phyloP scores from a whole-genome alignment of 2,888 invertebrate genomes.

The Cheilosia vernalis region DNA sequence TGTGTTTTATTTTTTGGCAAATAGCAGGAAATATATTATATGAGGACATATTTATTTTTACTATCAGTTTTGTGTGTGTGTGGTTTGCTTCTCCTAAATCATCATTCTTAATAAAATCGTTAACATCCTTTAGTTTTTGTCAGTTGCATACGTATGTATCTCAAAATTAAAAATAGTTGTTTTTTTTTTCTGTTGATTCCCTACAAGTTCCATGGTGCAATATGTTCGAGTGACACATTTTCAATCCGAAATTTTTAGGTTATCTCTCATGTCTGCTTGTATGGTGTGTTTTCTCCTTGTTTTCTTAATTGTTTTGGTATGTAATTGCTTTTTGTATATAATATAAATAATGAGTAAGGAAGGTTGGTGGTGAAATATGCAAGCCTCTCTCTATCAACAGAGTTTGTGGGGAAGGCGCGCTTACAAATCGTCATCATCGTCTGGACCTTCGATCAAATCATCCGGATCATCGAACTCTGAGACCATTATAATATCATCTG shows the following conservation, averaged over 20 bases:
- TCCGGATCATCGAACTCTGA: slow-evolving; percentile 79
- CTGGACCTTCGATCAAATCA: slow-evolving; percentile 80
- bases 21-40: slow-evolving; percentile 68
- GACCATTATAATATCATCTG: slow-evolving; percentile 76
- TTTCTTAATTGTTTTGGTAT: slow-evolving; percentile 59
- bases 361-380: slow-evolving; percentile 44
- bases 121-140: slow-evolving; percentile 45
- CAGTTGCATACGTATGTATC: slow-evolving; percentile 53
- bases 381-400: slow-evolving; percentile 40
- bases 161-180: slow-evolving; percentile 60
- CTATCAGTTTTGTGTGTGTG: slow-evolving; percentile 31
- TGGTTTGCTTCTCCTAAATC: slow-evolving; percentile 32
- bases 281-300: slow-evolving; percentile 4
- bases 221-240: slow-evolving; percentile 49
- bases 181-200: slow-evolving; percentile 42
- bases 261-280: slow-evolving; percentile 8
- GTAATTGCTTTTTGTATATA: slow-evolving; percentile 58
- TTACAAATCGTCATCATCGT: slow-evolving; percentile 76
- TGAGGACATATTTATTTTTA: slow-evolving; percentile 51
- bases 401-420: slow-evolving; percentile 5
- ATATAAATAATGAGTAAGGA: slow-evolving; percentile 71
- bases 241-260: slow-evolving; percentile 22
- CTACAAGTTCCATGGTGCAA: slow-evolving; percentile 51
- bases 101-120: slow-evolving; percentile 50
- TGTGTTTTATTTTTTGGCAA: slow-evolving; percentile 66